Conservation (phyloP, 2,797 vertebrate species). For the Tokudaia tokunoshimensis region DNA sequence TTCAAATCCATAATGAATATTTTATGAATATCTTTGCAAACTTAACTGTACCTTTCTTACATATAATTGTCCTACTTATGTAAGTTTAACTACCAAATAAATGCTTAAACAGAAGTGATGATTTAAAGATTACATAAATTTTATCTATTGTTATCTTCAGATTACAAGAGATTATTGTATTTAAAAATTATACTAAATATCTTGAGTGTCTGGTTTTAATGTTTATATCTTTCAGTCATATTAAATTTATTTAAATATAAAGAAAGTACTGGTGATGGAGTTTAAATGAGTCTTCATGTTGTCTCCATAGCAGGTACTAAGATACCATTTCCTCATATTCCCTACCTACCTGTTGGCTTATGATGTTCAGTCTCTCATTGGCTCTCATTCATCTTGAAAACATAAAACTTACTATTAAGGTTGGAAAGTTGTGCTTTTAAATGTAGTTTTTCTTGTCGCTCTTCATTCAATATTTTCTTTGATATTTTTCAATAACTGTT, state of each 20-base stretch:
- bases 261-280: neutral
- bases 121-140: slow-evolving; percentile 5
- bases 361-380: neutral
- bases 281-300: neutral
- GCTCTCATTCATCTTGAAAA: neutral
- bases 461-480: slow-evolving; percentile 20
- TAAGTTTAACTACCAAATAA: neutral
- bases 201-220: neutral
- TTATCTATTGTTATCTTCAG: neutral
- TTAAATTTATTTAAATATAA: slow-evolving; percentile 17
- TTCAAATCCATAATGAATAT: neutral
- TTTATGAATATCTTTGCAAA: neutral
- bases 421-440: neutral
- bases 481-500: neutral
- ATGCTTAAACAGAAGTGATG: neutral
- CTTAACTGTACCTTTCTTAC: neutral
- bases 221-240: neutral
- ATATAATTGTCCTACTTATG: neutral
- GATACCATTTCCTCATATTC: neutral
- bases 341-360: neutral
- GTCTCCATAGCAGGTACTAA: neutral
- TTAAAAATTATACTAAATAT: neutral
- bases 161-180: neutral
- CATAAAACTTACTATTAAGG: neutral
- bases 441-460: neutral